Conservation (phyloP, 2,113 vertebrate genomes). For the Scopus umbretta region DNA sequence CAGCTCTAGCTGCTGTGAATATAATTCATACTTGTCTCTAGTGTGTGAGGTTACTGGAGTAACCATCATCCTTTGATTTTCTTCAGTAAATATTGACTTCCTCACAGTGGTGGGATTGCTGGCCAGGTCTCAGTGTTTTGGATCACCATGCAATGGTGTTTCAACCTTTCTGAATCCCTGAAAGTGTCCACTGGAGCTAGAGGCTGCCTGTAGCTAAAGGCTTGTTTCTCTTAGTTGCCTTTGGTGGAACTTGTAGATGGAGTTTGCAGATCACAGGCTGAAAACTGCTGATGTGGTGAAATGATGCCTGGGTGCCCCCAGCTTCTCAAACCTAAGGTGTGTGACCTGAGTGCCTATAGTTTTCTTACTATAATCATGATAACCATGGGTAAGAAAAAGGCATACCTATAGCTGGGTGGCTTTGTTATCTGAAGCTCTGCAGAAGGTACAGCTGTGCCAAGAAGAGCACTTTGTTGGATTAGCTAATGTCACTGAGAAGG, state of each 20-base stretch:
- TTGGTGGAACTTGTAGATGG: not conserved
- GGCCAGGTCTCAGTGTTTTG: not conserved
- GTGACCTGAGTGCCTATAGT: not conserved
- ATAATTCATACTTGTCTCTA: not conserved
- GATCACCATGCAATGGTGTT: not conserved
- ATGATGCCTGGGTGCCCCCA: not conserved
- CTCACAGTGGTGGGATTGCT: not conserved
- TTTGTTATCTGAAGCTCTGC: not conserved
- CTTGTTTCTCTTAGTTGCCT: not conserved
- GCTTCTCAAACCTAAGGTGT: not conserved
- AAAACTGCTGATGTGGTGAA: fast-evolving
- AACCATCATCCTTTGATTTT: not conserved
- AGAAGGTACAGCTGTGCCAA: not conserved
- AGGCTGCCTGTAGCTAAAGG: not conserved
- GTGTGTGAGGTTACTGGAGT: not conserved
- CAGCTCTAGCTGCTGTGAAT: not conserved
- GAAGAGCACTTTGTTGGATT: not conserved
- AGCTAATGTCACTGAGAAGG: not conserved
- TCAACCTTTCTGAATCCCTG: not conserved
- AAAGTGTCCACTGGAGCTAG: not conserved
- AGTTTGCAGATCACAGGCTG: not conserved
- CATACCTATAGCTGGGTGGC: not conserved
- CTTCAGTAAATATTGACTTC: not conserved
- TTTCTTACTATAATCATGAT: not conserved
- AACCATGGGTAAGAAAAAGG: not conserved